Conservation (phyloP, 2,888 invertebrate species). For the Apotomis capreana region DNA sequence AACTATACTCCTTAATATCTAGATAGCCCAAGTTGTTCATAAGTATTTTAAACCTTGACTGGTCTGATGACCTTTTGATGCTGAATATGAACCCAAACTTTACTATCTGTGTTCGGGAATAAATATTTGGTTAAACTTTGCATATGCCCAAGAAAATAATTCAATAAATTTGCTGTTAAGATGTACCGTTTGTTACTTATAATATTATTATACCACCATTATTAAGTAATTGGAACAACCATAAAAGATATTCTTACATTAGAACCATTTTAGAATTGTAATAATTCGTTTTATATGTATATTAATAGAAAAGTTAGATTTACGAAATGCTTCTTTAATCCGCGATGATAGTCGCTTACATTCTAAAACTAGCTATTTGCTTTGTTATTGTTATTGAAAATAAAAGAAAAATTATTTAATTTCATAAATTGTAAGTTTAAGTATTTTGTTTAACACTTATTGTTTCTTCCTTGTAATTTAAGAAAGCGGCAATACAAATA, state of each 20-base stretch:
- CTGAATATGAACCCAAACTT: background rate
- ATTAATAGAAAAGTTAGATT: conserved; percentile 27
- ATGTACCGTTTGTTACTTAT: conserved; percentile 5
- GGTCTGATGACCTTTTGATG: background rate
- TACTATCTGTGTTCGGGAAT: background rate
- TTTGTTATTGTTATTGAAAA: conserved; percentile 79
- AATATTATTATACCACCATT: conserved; percentile 3
- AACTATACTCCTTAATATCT: background rate
- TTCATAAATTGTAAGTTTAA: conserved; percentile 70
- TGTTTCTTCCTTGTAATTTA: conserved; percentile 80
- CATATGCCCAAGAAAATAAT: conserved; percentile 3
- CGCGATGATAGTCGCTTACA: conserved; percentile 43
- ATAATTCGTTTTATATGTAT: conserved; percentile 31
- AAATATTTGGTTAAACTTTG: background rate
- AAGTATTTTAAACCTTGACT: background rate
- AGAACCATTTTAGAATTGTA: conserved; percentile 24
- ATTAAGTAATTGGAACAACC: conserved; percentile 11
- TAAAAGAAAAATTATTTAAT: conserved; percentile 72
- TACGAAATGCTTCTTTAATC: conserved; percentile 37
- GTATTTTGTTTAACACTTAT: conserved; percentile 74
- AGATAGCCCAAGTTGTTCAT: background rate
- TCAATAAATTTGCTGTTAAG: conserved; percentile 10
- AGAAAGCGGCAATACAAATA: conserved; percentile 78
- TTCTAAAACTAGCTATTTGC: conserved; percentile 61
- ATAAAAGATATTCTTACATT: conserved; percentile 10